Conservation (phyloP, 2,888 invertebrate species). For the Lampropteryx suffumata region DNA sequence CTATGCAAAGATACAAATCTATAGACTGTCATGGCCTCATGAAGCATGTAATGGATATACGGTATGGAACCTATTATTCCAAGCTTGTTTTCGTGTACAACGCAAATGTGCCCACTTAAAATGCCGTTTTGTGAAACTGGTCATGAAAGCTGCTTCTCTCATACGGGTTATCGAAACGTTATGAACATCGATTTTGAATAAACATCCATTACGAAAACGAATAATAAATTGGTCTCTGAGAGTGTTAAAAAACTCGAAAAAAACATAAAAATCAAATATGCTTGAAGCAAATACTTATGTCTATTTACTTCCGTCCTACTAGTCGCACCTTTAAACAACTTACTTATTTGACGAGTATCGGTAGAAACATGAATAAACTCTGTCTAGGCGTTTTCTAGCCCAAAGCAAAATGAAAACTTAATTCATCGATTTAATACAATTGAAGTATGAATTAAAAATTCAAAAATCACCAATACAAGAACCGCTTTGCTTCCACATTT, state of each 20-base stretch:
- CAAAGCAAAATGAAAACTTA: no score
- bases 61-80: slow-evolving; percentile 33
- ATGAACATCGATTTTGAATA: slow-evolving; percentile 39
- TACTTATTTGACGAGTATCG: slow-evolving; percentile 31
- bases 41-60: slow-evolving; percentile 27
- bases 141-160: slow-evolving; percentile 37
- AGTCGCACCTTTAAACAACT: slow-evolving; percentile 1
- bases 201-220: slow-evolving; percentile 8
- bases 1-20: slow-evolving; percentile 28
- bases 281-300: slow-evolving; percentile 32
- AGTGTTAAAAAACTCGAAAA: neutral
- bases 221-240: slow-evolving; percentile 10
- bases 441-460: no score
- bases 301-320: slow-evolving; percentile 38
- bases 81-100: slow-evolving; percentile 38
- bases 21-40: slow-evolving; percentile 23
- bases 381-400: no score
- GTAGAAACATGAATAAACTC: slow-evolving; percentile 26
- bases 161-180: slow-evolving; percentile 37
- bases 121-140: slow-evolving; percentile 47
- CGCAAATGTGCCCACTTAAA: slow-evolving; percentile 42
- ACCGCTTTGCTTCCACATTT: no score
- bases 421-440: no score
- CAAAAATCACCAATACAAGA: no score
- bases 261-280: slow-evolving; percentile 34